A percentile compares a stretch with the other conserved stretches of the same genome.
Conservation (phyloP, 1,140 invertebrate species). For the Aphis craccivora region DNA sequence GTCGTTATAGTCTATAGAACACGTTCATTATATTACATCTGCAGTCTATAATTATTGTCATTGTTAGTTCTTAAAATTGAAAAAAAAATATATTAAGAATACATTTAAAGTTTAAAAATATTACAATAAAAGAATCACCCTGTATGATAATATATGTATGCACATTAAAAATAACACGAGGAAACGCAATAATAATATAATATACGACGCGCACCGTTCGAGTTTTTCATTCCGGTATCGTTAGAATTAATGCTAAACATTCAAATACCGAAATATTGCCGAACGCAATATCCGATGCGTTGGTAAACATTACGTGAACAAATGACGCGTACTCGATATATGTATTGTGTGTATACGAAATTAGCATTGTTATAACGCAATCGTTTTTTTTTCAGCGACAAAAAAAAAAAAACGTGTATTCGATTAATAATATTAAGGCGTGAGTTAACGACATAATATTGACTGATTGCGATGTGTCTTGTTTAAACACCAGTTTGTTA, state of each 20-base stretch:
- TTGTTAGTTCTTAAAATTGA: too few species aligned
- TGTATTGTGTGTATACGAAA: background rate
- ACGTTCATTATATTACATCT: too few species aligned
- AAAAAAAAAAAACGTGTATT: background rate
- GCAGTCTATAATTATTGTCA: too few species aligned
- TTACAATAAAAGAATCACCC: background rate
- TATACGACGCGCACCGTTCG: background rate
- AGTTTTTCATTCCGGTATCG: background rate
- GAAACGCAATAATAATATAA: background rate
- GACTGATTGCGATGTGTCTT: background rate
- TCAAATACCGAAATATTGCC: constrained; percentile 7
- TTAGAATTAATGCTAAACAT: constrained; percentile 22
- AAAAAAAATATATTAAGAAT: background rate
- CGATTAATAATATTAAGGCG: background rate
- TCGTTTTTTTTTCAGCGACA: background rate
- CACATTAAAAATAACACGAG: background rate
- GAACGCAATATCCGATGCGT: constrained; percentile 7
- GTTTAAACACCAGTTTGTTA: background rate
- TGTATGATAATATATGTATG: background rate
- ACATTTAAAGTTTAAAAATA: background rate
- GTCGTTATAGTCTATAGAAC: background rate
- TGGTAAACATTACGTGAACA: constrained; percentile 27
- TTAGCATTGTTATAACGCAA: constrained; percentile 39
- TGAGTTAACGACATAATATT: background rate
- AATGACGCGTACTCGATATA: background rate